Evolutionary conservation across 2,113 vertebrate genomes (phyloP), one percentile per base, ranked within the genome.

Genomic region (Ondatra zibethicus): DNA sequence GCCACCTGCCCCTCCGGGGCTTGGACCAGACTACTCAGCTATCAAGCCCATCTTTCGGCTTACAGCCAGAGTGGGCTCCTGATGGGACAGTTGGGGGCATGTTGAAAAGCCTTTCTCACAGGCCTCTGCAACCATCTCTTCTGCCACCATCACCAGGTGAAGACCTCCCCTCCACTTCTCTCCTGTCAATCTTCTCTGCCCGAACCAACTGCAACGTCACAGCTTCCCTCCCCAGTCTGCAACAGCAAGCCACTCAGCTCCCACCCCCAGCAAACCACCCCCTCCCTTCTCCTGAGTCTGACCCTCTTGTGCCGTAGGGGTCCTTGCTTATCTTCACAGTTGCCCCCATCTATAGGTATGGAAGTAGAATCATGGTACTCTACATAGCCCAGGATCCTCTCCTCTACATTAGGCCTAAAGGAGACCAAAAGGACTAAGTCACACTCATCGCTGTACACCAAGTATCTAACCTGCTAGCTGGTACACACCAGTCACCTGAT

Each of bases 331-430:
- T 16, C 7, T 50, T 63, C 39, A 31, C 63, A 27, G 5, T 6
- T 29, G 45, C 13, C 82, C 25, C 45, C 13, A 50, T 55, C 21
- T 45, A 45, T 87, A 39, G 42, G 55, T 58, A 31, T 58, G 0
- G 16, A 89, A 31, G 3, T 14, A 11, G 14, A 39, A 7, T 52
- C 45, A 5, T 31, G 33, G n/a, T 27, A 21, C 27, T 47, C 75
- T 3, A 3, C 3, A 47, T 70, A 31, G 3, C 27, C 36, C n/a
- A 68, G 25, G 1, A n/a, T 27, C 21, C 4, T n/a, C 39, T 7
- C 7, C 31, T 72, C 16, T 12, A 23, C n/a, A 3, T 23, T 63
- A 1, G 33, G 7, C 70, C 81, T 10, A 9, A 52, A 50, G 16
- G 66, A 52, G 45, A n/a, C 5, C 2, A 9, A 39, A 72, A 88